Evolutionary conservation across 2,888 invertebrate genomes (phyloP), one percentile per base, ranked within the genome.

Genomic region (Autographa pulchrina): DNA sequence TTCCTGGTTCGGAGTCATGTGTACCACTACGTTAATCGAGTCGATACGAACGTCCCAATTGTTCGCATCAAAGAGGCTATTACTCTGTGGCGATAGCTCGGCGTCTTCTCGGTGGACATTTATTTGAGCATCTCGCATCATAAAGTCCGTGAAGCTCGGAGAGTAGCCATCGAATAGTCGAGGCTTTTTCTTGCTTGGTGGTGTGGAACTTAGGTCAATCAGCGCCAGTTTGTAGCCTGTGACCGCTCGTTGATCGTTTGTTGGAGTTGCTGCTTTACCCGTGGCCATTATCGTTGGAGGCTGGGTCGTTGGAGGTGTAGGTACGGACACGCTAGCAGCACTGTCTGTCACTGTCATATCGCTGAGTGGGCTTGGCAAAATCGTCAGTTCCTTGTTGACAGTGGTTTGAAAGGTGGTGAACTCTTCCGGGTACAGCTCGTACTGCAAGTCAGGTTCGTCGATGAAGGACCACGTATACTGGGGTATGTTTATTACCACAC

Each of bases 401-500:
- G 48, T 48, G 48, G 48, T n/a, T 48, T 48, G n/a, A 8, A 48
- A 48, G n/a, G n/a, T 48, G 58, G 64, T 31, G 38, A 60, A 64
- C 8, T 59, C 70, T 18, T 71, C 71, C 5, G 54, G 16, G 48
- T 66, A 62, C 4, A 71, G 62, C 16, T 71, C 71, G 31, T 66
- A 66, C 18, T 56, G 56, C n/a, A 48, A 16, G 11, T 62, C 59
- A 5, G 71, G 62, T 61, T 71, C 62, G 16, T 71, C 63, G 6
- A 64, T 63, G n/a, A 67, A 71, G 16, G 13, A 64, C 75, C 69
- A 83, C 9, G 72, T 79, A 8, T 48, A 60, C 25, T 83, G 81
- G 0, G 82, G 78, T n/a, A 85, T 32, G 61, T 82, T 78, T 7
- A 85, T 66, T 4, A 83, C 67, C 52, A 85, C 79, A 16, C 79